A percentile compares a stretch with the other conserved stretches of the same genome.
Conservation (phyloP, 1,140 invertebrate species). For the Papilio aristodemus region DNA sequence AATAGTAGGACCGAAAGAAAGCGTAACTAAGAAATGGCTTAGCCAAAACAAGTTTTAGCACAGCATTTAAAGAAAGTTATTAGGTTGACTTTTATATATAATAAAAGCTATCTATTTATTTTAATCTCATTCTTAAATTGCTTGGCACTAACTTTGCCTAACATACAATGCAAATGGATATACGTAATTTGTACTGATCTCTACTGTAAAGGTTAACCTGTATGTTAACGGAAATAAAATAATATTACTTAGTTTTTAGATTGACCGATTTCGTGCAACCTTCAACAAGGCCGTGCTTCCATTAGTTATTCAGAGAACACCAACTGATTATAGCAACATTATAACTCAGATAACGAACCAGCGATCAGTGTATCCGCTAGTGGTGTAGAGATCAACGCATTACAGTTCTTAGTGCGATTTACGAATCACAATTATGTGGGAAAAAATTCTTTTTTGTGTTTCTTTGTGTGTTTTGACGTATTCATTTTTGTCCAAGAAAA, state of each 20-base stretch:
- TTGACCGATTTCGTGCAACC: neutral
- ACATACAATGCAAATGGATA: no score
- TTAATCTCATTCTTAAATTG: no score
- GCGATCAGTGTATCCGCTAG: neutral
- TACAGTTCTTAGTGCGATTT: neutral
- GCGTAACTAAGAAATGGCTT: no score
- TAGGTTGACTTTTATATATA: no score
- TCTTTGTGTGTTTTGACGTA: conserved; percentile 47
- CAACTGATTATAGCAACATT: neutral
- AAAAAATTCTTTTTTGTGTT: conserved; percentile 44
- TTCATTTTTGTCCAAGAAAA: conserved; percentile 46
- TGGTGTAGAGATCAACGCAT: neutral
- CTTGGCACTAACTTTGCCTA: no score
- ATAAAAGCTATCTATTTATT: no score
- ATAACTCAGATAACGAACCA: conserved; percentile 8
- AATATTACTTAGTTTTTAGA: neutral
- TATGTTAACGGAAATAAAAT: neutral
- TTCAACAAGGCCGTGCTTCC: neutral
- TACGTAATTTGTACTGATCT: no score
- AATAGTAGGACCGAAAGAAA: no score
- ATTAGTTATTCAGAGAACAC: neutral
- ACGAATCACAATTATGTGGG: neutral
- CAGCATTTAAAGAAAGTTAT: no score
- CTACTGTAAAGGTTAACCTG: no score
- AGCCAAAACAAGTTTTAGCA: no score